Evolutionary conservation across 1,140 invertebrate species (phyloP), one percentile per base, ranked within the genome.

Genomic region (Cotesia chilonis): DNA sequence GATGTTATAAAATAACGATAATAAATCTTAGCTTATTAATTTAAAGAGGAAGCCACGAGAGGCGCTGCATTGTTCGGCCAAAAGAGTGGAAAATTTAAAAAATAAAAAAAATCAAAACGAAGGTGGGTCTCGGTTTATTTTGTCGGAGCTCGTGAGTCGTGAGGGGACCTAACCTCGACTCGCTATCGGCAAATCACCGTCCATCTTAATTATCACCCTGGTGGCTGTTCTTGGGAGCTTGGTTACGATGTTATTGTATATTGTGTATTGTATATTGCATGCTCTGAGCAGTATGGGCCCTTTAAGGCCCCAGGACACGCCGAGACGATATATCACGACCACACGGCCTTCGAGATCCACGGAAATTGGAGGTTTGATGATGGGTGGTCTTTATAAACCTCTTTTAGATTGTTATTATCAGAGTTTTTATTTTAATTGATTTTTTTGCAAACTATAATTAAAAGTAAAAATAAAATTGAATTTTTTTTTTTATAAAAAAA

Each of bases 191-290:
- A 74, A 82, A 83, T 84, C 83, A 81, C 78, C 81, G 81, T 84
- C 78, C 78, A 80, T 84, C 81, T 84, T 84, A 84, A 84, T 84
- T 83, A 84, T 84, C 82, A 80, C 80, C 78, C 77, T 47, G 41
- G 41, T 47, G 41, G 41, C 10, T 47, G 10, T 47, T 47, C 41
- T 47, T 47, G 41, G 41, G 41, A 47, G 41, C 41, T 0, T 47
- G 41, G 41, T 47, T 47, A 47, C 41, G 41, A 9, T 47, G 41
- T 76, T 35, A 38, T 12, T 65, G n/a, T n/a, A 28, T 65, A 20
- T 37, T 57, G n/a, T 57, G 5, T 57, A 17, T 57, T 57, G 54
- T 57, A 20, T 57, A 57, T 20, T 4, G 60, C n/a, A 12, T 28
- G 4, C 36, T 6, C 1, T 5, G 5, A 9, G 36, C 36, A 37